Percentiles rank a stretch among this genome's conserved stretches.
These are phyloP conservation scores for Parthenolecanium corni DNA, from an alignment of 2,888 invertebrate species.

Conservation along the genomic window DNA sequence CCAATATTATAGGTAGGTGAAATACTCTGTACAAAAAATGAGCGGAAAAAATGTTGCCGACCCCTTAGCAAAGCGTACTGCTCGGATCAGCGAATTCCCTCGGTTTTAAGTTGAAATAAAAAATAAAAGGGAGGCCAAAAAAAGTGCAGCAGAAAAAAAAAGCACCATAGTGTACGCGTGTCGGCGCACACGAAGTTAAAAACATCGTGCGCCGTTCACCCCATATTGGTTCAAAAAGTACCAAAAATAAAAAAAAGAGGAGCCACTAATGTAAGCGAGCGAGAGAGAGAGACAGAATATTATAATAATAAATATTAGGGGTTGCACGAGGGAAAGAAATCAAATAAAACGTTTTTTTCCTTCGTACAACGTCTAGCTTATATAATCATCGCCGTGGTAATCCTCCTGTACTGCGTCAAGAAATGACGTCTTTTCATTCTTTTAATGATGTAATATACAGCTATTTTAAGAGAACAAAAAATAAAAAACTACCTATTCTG, in stretches of 20 bases:
- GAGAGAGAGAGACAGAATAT: neutral
- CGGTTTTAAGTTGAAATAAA: neutral
- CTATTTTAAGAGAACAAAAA: neutral
- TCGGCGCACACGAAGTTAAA: conserved; percentile 25
- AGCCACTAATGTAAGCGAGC: too few species aligned
- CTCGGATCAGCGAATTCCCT: conserved; percentile 4
- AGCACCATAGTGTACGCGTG: conserved; percentile 28
- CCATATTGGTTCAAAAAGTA: conserved; percentile 26
- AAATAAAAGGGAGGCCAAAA: neutral
- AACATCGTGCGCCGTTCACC: conserved; percentile 24
- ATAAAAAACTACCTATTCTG: too few species aligned
- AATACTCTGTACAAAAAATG: too few species aligned
- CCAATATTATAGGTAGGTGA: too few species aligned
- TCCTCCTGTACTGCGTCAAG: conserved; percentile 1
- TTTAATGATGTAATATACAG: conserved; percentile 24
- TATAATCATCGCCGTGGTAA: conserved; percentile 24
- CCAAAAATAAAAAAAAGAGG: conserved; percentile 14
- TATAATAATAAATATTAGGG: conserved; percentile 27
- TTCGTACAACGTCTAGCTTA: conserved; percentile 8
- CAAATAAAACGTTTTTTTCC: conserved; percentile 24
- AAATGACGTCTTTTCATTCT: conserved; percentile 17
- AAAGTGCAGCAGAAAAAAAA: neutral
- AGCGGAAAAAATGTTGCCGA: too few species aligned
- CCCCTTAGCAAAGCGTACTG: too few species aligned
- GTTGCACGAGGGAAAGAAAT: conserved; percentile 22